Percentiles rank a stretch among this genome's conserved stretches.
phyloP scores from a whole-genome alignment of 2,888 invertebrate genomes.

The Incurvaria masculella region DNA sequence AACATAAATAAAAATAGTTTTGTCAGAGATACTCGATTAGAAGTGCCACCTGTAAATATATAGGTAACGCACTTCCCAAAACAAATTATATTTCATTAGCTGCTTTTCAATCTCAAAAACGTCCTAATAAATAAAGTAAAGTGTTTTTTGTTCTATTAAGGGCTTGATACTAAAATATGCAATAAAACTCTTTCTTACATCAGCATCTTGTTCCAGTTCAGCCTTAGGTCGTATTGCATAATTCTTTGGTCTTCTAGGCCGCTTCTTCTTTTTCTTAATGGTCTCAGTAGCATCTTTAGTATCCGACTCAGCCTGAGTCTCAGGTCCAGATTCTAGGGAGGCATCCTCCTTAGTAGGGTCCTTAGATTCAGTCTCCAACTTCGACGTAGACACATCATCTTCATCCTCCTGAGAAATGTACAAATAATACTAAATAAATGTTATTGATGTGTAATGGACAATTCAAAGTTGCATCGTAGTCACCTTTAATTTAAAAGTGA shows the following conservation, averaged over 20 bases:
- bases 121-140: no score
- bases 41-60: no score
- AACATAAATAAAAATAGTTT: no score
- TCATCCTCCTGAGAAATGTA: slow-evolving; percentile 33
- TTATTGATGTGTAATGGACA: background rate
- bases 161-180: no score
- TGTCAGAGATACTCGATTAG: no score
- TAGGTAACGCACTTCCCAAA: no score
- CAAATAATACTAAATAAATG: background rate
- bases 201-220: slow-evolving; percentile 44
- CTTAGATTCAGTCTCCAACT: slow-evolving; percentile 20
- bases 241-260: slow-evolving; percentile 36
- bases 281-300: slow-evolving; percentile 37
- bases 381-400: slow-evolving; percentile 37
- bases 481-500: no score
- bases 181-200: no score
- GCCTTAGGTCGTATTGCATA: slow-evolving; percentile 32
- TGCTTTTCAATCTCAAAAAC: no score
- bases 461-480: slow-evolving; percentile 6
- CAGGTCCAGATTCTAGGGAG: slow-evolving; percentile 5
- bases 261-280: slow-evolving; percentile 28
- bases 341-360: slow-evolving; percentile 4
- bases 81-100: no score
- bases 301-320: slow-evolving; percentile 59
- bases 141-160: no score